Conservation (phyloP, 2,888 invertebrate genomes). For the Eurois occulta region DNA sequence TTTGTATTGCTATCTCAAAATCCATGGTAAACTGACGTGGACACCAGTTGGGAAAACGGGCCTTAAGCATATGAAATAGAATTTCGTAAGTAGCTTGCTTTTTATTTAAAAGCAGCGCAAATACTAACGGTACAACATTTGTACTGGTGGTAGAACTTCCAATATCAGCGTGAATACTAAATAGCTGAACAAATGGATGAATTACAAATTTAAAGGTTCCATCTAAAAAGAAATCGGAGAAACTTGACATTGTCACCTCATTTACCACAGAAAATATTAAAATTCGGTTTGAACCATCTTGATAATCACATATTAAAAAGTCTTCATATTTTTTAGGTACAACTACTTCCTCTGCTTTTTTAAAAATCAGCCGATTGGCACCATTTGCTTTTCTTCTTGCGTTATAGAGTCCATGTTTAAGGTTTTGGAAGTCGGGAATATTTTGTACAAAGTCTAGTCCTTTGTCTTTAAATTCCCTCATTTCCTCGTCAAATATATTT, state of each 20-base stretch:
- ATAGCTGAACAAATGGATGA: constrained; percentile 12
- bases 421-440: not conserved
- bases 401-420: too few species aligned
- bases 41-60: constrained; percentile 7
- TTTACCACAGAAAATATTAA: constrained; percentile 4
- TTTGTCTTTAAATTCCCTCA: too few species aligned
- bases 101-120: constrained; percentile 16
- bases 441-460: too few species aligned
- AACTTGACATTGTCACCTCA: constrained; percentile 7
- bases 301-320: not conserved
- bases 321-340: not conserved
- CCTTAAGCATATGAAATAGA: constrained; percentile 15
- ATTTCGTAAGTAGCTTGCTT: constrained; percentile 17
- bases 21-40: constrained; percentile 1
- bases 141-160: constrained; percentile 7
- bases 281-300: constrained; percentile 16
- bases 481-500: too few species aligned
- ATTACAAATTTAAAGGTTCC: constrained; percentile 8
- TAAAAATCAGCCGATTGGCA: too few species aligned
- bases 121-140: constrained; percentile 8
- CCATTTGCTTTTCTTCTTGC: not conserved
- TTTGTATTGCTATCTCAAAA: constrained; percentile 4
- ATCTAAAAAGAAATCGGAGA: constrained; percentile 11
- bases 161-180: constrained; percentile 13
- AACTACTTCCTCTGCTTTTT: not conserved